Conservation (phyloP, 2,888 invertebrate species). For the Pseudococcus longispinus region DNA sequence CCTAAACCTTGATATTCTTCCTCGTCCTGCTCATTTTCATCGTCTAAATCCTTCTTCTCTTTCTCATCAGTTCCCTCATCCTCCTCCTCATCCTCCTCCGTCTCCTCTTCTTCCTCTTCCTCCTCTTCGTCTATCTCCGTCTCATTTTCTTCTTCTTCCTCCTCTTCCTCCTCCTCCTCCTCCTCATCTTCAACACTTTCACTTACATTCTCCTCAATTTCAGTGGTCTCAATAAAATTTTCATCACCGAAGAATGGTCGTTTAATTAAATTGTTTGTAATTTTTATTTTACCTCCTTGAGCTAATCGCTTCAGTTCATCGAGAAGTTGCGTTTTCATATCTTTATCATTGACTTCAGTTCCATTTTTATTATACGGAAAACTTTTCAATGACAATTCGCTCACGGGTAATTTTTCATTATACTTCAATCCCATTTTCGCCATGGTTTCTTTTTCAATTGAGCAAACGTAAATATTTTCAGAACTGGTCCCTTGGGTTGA, state of each 20-base stretch:
- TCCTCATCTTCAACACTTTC: no score
- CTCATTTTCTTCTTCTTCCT: no score
- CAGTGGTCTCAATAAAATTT: no score
- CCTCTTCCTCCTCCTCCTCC: no score
- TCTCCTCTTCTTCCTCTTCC: no score
- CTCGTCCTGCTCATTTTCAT: no score
- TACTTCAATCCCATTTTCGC: background rate
- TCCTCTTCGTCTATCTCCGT: no score
- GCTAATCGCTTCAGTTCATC: background rate
- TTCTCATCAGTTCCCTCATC: no score
- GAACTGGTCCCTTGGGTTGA: background rate
- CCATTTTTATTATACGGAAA: background rate
- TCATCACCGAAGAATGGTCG: background rate
- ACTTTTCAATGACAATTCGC: background rate
- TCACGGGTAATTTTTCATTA: background rate
- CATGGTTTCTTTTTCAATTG: background rate
- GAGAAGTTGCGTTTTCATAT: background rate
- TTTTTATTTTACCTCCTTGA: background rate
- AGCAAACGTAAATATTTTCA: background rate
- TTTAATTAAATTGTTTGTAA: background rate
- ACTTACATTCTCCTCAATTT: no score
- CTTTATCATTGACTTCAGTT: background rate
- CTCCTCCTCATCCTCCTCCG: no score
- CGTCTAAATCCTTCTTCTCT: no score
- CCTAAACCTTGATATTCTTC: no score